These are phyloP conservation scores for Catharus ustulatus DNA, from an alignment of 2,797 vertebrate species.

Conservation along the genomic window DNA sequence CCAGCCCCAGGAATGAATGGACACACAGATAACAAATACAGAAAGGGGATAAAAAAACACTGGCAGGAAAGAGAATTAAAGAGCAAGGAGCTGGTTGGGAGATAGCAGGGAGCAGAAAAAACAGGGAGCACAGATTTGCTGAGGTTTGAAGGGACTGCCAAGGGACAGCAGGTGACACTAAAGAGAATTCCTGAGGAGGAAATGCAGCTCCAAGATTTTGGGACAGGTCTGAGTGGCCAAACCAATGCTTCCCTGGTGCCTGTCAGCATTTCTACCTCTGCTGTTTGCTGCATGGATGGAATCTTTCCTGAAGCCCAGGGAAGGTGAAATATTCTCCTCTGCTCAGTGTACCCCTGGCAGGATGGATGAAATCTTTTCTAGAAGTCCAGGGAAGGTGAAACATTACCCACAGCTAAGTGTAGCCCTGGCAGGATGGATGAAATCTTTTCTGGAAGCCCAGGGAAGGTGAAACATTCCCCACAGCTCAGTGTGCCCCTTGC, in stretches of 20 bases:
- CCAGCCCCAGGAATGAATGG: neutral
- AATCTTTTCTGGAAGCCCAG: neutral
- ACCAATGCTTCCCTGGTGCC: neutral
- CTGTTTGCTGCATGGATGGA: neutral
- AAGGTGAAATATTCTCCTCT: neutral
- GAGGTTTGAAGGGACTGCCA: neutral
- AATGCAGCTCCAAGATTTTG: neutral
- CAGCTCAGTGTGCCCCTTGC: neutral
- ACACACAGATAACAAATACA: neutral
- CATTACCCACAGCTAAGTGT: neutral
- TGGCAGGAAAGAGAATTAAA: neutral
- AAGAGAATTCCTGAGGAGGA: neutral
- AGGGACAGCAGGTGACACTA: neutral
- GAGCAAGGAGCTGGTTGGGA: neutral
- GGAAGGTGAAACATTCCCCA: neutral
- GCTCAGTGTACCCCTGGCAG: neutral
- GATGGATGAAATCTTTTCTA: fast-evolving
- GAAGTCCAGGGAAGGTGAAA: neutral
- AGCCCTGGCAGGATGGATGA: neutral
- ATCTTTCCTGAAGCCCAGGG: neutral
- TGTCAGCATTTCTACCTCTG: fast-evolving
- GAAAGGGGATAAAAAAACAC: neutral
- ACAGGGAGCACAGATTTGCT: neutral
- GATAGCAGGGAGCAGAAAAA: neutral
- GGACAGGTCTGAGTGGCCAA: neutral